Evolutionary conservation across 2,888 invertebrate genomes (phyloP), one percentile per base, ranked within the genome.

Genomic region (Cerceris rybyensis): DNA sequence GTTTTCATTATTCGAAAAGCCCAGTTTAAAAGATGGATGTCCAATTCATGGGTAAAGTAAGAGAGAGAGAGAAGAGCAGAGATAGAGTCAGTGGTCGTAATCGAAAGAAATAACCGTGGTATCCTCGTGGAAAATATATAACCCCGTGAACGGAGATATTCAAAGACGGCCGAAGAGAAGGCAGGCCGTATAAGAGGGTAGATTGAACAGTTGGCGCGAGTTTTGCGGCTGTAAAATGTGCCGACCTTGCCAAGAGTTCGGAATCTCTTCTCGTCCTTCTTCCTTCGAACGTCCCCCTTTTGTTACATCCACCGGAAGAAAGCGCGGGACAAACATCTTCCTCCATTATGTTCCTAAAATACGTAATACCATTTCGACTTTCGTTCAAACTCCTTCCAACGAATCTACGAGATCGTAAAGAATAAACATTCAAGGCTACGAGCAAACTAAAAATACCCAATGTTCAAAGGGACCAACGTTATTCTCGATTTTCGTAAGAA

Each of bases 281-380:
- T 60, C 59, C 67, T 70, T 72, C 72, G 57, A 66, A 70, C 74
- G 70, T 70, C 60, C 80, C 80, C 80, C 82, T 80, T 82, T 84
- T 83, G 72, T 78, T 70, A 63, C 70, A 75, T 75, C 86, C 81
- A 85, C 83, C 84, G 80, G n/a, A 80, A 50, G 55, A 82, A 87
- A 87, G 87, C 87, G 87, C 89, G 88, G 89, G 91, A 89, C 90
- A 90, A 91, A 91, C 91, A 90, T 91, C 90, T 91, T 90, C 88
- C 89, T 91, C 88, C 87, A 88, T 86, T 87, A 87, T 82, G 87
- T 85, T 83, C 82, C 81, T 86, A 87, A 85, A 83, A 89, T 89
- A 88, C 88, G 78, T 89, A 87, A 89, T 88, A 83, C 84, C 82
- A 83, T 88, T 88, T 88, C 88, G 86, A 87, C 90, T 88, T 89